phyloP scores from a whole-genome alignment of 2,113 vertebrate species.

The Eurystomus gularis region DNA sequence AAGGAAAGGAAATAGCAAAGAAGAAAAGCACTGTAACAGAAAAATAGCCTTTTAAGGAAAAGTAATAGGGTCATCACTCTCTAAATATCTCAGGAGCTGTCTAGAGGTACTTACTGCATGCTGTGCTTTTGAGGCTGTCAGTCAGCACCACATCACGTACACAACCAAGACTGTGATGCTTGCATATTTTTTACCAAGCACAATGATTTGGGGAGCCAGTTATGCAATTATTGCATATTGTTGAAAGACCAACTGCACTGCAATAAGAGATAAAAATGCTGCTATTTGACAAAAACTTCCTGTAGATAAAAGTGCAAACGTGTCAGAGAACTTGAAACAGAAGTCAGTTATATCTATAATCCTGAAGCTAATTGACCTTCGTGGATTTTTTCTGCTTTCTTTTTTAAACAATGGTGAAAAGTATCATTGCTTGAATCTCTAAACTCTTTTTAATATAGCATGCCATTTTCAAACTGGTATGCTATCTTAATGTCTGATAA shows the following conservation, averaged over 20 bases:
- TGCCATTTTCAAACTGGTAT: background rate
- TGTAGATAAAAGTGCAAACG: background rate
- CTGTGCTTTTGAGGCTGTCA: background rate
- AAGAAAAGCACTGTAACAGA: background rate
- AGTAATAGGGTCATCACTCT: background rate
- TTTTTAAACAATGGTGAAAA: background rate
- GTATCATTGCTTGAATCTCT: background rate
- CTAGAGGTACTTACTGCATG: background rate
- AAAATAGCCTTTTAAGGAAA: background rate
- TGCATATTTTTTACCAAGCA: background rate
- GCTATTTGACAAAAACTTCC: background rate
- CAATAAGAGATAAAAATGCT: background rate
- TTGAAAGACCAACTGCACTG: background rate
- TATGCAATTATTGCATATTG: background rate
- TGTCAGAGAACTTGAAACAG: background rate
- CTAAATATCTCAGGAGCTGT: background rate
- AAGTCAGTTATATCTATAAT: background rate
- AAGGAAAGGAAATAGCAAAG: background rate
- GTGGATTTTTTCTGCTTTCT: background rate
- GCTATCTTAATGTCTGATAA: background rate
- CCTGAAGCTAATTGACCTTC: background rate
- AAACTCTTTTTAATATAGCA: accelerated
- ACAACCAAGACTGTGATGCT: background rate
- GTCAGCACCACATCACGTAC: background rate
- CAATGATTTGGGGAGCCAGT: background rate